Evolutionary conservation across 2,113 vertebrate genomes (phyloP).

Genomic region (Mesoclemmys tuberculata): DNA sequence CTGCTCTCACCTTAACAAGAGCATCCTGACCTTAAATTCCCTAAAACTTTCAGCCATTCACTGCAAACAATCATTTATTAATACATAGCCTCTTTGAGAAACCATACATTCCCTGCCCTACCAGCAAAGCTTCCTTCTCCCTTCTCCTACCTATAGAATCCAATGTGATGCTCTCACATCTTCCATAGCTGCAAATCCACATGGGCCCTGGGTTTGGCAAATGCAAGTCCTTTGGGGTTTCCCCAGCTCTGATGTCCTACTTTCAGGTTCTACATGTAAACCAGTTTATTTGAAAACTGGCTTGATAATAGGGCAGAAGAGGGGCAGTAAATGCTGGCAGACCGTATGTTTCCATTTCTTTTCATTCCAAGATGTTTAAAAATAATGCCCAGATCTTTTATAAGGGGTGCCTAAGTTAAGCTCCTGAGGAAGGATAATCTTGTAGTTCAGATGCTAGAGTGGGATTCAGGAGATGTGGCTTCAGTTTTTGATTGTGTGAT

Average conservation of each 20-base stretch:
- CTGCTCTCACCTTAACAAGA: background rate
- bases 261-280: background rate
- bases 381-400: background rate
- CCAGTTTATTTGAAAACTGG: background rate
- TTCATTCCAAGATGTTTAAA: too few relatives aligned
- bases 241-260: rapidly evolving
- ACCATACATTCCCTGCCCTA: background rate
- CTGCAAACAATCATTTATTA: background rate
- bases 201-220: background rate
- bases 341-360: too few relatives aligned
- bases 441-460: background rate
- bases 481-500: conserved; percentile 39
- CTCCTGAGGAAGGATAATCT: background rate
- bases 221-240: background rate
- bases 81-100: background rate
- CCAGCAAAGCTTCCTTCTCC: background rate
- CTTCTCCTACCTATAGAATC: background rate
- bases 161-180: background rate
- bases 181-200: background rate
- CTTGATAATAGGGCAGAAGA: rapidly evolving
- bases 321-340: background rate
- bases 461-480: conserved; percentile 29
- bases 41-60: background rate
- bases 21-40: background rate
- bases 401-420: background rate